Conservation (phyloP, 2,888 invertebrate genomes). For the Hermaeophaga mercurialis region DNA sequence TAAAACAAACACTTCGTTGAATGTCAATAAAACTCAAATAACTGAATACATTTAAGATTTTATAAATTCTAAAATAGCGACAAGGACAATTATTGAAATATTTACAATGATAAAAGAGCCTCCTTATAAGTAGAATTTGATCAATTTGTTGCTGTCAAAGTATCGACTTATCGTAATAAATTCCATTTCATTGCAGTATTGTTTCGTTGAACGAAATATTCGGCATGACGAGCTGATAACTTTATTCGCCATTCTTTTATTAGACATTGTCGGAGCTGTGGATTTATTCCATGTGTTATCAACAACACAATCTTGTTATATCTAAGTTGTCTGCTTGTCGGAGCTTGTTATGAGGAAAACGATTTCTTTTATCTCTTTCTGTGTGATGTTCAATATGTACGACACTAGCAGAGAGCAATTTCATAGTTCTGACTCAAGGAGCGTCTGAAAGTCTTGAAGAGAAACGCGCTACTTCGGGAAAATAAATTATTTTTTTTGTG, state of each 20-base stretch:
- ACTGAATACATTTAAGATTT: too few relatives aligned
- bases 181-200: constrained; percentile 50
- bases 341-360: constrained; percentile 29
- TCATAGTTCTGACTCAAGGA: constrained; percentile 1
- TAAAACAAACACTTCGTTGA: too few relatives aligned
- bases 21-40: too few relatives aligned
- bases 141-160: constrained; percentile 51
- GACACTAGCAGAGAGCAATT: constrained; percentile 11
- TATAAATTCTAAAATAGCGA: too few relatives aligned
- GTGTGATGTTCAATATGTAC: constrained; percentile 22
- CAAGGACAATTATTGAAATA: too few relatives aligned
- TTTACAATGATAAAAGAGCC: too few relatives aligned
- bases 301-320: constrained; percentile 42
- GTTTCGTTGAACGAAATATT: constrained; percentile 50
- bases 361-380: constrained; percentile 28
- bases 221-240: constrained; percentile 51
- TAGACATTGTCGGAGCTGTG: constrained; percentile 42
- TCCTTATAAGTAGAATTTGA: too few relatives aligned
- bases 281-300: constrained; percentile 45
- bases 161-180: constrained; percentile 50
- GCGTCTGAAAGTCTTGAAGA: not conserved
- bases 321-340: constrained; percentile 41
- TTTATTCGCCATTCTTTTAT: constrained; percentile 48
- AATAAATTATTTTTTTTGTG: not conserved
- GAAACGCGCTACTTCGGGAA: not conserved